phyloP scores from a whole-genome alignment of 2,113 vertebrate species.

The Myrmecobius fasciatus region DNA sequence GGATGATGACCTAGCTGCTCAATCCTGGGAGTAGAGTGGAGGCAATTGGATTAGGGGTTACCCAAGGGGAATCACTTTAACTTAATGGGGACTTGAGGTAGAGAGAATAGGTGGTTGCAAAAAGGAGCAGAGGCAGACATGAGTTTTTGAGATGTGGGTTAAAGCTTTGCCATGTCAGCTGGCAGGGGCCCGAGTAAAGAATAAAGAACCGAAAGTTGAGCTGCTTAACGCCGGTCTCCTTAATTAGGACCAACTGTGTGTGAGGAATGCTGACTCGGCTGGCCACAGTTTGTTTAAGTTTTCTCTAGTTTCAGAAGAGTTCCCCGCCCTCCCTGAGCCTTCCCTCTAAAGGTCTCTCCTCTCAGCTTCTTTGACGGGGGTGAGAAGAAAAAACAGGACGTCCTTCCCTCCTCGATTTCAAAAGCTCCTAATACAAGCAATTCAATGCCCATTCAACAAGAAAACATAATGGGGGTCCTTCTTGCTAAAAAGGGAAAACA shows the following conservation, averaged over 20 bases:
- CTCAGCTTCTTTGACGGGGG: neutral
- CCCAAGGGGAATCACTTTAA: slow-evolving; percentile 27
- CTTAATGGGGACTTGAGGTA: slow-evolving; percentile 48
- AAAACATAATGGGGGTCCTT: neutral
- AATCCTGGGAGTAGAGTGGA: slow-evolving; percentile 15
- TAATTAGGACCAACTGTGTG: slow-evolving; percentile 57
- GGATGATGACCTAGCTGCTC: neutral
- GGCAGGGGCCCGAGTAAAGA: slow-evolving; percentile 39
- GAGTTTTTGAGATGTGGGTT: slow-evolving; percentile 61
- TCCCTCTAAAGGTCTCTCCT: neutral
- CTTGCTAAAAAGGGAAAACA: neutral
- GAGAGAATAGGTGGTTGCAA: slow-evolving; percentile 49
- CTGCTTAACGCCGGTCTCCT: slow-evolving; percentile 57
- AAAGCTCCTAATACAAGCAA: slow-evolving; percentile 33
- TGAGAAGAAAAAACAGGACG: neutral
- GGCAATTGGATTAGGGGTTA: slow-evolving; percentile 17
- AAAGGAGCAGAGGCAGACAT: slow-evolving; percentile 24
- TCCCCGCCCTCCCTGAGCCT: slow-evolving; percentile 38
- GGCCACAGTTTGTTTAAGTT: slow-evolving; percentile 54
- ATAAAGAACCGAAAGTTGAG: slow-evolving; percentile 20
- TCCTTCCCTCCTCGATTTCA: slow-evolving; percentile 11
- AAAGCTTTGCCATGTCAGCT: slow-evolving; percentile 66
- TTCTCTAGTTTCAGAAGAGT: slow-evolving; percentile 56
- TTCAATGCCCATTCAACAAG: slow-evolving; percentile 18
- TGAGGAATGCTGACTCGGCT: slow-evolving; percentile 63